Evolutionary conservation across 2,888 invertebrate genomes (phyloP).

Genomic region (Protonemura montana): DNA sequence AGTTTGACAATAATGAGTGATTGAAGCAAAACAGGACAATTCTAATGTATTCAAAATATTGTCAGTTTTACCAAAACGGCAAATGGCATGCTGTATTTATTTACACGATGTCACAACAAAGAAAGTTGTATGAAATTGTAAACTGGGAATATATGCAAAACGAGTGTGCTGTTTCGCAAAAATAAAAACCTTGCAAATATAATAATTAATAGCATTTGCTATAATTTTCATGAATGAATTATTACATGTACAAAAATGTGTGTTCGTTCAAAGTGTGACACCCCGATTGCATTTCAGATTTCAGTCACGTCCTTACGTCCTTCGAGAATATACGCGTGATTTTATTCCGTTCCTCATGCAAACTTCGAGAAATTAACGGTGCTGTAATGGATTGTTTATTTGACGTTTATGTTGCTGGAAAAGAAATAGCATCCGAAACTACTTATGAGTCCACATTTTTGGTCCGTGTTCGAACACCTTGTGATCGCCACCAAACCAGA

Average conservation of each 20-base stretch:
- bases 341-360: neutral
- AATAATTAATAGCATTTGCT: constrained; percentile 12
- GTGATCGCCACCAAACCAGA: neutral
- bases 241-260: neutral
- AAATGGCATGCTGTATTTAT: neutral
- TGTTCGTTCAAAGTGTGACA: neutral
- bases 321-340: neutral
- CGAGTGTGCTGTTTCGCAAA: neutral
- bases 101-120: neutral
- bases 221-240: neutral
- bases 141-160: too few species aligned
- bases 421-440: neutral
- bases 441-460: neutral
- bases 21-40: neutral
- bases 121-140: neutral
- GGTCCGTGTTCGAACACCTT: neutral
- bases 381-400: neutral
- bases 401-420: neutral
- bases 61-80: neutral
- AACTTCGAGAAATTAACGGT: neutral
- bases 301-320: neutral
- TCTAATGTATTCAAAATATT: neutral
- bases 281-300: neutral
- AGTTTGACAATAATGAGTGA: neutral
- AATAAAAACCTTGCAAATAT: neutral